Base-by-base conservation (phyloP, 2,797 vertebrate genomes). In the Nothura maculosa region DNA sequence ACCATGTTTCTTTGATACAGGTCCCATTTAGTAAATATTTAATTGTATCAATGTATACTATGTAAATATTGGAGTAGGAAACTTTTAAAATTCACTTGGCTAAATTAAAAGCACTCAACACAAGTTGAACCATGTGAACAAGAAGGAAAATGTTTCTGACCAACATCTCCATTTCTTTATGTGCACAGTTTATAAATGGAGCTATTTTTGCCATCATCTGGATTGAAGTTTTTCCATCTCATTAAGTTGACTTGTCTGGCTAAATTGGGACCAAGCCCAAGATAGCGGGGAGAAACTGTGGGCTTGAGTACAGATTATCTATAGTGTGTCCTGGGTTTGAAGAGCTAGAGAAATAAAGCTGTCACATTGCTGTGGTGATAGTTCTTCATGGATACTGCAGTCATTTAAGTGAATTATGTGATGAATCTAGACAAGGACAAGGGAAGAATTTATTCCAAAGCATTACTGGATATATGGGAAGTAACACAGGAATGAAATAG, bases 81-180 rank as follows among this genome's bases (percentile, higher is more conserved):
- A 52, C 20, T 22, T 2, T 36, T 1, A 0, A 10, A 38, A 32
- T 21, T 36, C 6, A 14, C 38, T 25, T 13, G 25, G 24, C 45
- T 45, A 48, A 18, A 12, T 6, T 1, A 12, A 19, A 48, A 43
- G 32, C 47, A n/a, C 17, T 14, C 14, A 6, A 5, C 8, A 19
- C 15, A 4, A 40, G 14, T 8, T 13, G 50, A 32, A 40, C 16
- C 9, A 2, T 4, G 6, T 15, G 30, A 42, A 45, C 38, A 66
- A 63, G 25, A 21, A 34, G 36, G 48, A 5, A 62, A 10, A 8
- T 10, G n/a, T 40, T 66, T 62, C 9, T 19, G 42, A 15, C 18
- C 8, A 27, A n/a, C 16, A 38, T 68, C 55, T 60, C 50, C 8
- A 22, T 1, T 21, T 17, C 15, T n/a, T 25, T 54, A 9, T 1